Evolutionary conservation across 2,888 invertebrate genomes (phyloP).

Genomic region (Mantis religiosa): DNA sequence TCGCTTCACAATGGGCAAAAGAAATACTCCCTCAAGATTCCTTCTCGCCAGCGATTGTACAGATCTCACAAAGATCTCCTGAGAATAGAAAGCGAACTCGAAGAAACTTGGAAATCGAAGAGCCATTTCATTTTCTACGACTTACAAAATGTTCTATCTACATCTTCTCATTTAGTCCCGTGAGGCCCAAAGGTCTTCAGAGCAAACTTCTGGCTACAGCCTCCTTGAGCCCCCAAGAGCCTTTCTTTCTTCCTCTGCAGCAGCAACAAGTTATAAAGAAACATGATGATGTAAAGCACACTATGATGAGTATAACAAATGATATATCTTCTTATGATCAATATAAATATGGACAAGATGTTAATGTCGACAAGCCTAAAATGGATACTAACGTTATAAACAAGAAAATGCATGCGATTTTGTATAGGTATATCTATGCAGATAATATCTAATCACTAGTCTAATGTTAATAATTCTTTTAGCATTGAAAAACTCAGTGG

Average conservation of each 20-base stretch:
- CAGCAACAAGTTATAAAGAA: neutral
- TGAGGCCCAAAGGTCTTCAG: neutral
- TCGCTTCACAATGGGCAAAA: neutral
- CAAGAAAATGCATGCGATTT: no score
- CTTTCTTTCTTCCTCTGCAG: neutral
- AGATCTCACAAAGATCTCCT: neutral
- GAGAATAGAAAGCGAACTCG: neutral
- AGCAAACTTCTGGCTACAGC: neutral
- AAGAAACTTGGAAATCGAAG: neutral
- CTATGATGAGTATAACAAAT: no score
- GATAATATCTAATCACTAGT: no score
- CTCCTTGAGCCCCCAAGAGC: neutral
- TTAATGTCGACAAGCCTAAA: no score
- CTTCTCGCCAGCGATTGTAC: neutral
- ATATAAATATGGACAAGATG: no score
- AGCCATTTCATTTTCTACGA: neutral
- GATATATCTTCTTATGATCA: no score
- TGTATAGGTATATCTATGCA: no score
- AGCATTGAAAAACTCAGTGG: no score
- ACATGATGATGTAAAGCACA: neutral
- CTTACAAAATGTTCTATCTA: neutral
- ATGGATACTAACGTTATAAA: no score
- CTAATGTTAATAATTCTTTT: no score
- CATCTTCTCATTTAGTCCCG: neutral
- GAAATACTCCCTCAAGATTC: neutral